phyloP scores from a whole-genome alignment of 92 coral and sea anemone species.

The Plumapathes pennacea region DNA sequence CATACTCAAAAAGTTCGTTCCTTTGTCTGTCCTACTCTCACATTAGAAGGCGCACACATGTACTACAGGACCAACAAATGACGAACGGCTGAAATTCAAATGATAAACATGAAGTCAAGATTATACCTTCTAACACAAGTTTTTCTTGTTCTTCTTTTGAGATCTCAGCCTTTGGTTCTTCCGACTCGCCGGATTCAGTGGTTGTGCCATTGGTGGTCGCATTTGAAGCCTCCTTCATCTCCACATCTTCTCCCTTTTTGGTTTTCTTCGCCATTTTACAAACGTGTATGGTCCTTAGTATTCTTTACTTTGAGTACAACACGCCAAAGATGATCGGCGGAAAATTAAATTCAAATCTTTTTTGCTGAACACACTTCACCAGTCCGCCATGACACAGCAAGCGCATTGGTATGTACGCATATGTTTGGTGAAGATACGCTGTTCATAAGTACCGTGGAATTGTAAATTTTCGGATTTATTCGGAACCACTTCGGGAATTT shows the following conservation, averaged over 20 bases:
- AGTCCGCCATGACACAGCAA: constrained; percentile 65
- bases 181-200: constrained; percentile 53
- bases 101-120: no score
- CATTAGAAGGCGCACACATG: no score
- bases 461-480: no score
- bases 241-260: constrained; percentile 91
- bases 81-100: no score
- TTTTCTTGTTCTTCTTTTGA: constrained; percentile 92
- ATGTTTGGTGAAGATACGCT: constrained; percentile 4
- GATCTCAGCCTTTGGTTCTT: constrained; percentile 73
- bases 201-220: constrained; percentile 31
- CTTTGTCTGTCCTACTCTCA: no score
- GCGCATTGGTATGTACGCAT: constrained; percentile 11
- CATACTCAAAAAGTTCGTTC: no score
- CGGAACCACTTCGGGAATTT: no score
- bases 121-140: constrained; percentile 88
- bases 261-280: constrained; percentile 57
- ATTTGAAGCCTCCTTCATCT: constrained; percentile 80
- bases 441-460: constrained; percentile 1
- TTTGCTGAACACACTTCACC: neutral
- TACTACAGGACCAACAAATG: no score
- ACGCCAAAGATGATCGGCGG: neutral
- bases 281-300: neutral
- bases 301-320: neutral
- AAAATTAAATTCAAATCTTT: neutral